Conservation (phyloP, 1,140 invertebrate species). For the Zaprionus nigranus region DNA sequence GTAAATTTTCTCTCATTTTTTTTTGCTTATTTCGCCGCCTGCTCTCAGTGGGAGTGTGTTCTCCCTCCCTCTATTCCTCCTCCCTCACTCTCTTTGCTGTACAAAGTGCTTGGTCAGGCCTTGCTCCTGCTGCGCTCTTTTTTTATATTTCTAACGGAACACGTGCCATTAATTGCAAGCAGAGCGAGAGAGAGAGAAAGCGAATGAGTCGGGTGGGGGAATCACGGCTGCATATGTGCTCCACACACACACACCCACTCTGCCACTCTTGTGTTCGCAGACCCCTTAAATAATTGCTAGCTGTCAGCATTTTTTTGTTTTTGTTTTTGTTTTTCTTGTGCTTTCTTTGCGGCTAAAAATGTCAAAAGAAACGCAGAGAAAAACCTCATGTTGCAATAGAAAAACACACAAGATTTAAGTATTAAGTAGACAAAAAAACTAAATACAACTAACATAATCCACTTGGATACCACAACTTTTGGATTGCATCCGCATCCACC, state of each 20-base stretch:
- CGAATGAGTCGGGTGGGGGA: background rate
- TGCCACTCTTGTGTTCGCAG: constrained; percentile 22
- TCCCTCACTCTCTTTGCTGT: constrained; percentile 23
- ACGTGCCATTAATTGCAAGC: constrained; percentile 68
- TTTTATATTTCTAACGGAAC: constrained; percentile 59
- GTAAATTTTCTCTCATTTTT: constrained; percentile 21
- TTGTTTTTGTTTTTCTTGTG: constrained; percentile 8
- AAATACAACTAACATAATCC: background rate
- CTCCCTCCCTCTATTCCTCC: constrained; percentile 17
- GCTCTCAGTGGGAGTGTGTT: background rate
- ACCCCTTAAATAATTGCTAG: constrained; percentile 52
- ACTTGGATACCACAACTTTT: constrained; percentile 4
- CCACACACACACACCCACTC: constrained; percentile 21
- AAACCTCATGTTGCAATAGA: constrained; percentile 59
- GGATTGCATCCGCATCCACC: background rate
- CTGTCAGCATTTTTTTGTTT: constrained; percentile 18
- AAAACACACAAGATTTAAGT: background rate
- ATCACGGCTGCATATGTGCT: constrained; percentile 6
- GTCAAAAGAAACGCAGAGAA: constrained; percentile 23
- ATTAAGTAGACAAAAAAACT: constrained; percentile 2
- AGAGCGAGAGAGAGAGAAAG: constrained; percentile 13
- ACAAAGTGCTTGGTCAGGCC: constrained; percentile 15
- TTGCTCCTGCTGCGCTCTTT: constrained; percentile 19
- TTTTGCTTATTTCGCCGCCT: constrained; percentile 6
- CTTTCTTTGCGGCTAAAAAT: constrained; percentile 37